These are phyloP conservation scores for Sebastiscus tertius DNA, from an alignment of 2,797 vertebrate genomes.

Conservation along the genomic window DNA sequence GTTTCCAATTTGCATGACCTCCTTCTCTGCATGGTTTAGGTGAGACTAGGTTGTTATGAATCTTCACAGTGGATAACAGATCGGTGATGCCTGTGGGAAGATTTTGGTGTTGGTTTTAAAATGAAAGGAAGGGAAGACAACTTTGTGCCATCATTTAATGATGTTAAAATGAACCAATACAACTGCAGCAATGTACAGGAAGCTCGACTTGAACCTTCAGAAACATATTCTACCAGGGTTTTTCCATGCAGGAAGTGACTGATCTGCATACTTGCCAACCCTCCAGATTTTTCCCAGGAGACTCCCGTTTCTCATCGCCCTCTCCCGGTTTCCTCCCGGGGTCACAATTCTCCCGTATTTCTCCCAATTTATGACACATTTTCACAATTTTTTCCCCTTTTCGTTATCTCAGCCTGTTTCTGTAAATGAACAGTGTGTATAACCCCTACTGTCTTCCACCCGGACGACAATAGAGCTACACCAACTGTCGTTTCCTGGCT, in stretches of 20 bases:
- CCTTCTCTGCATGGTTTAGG: constrained; percentile 10
- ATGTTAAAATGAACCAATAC: constrained; percentile 50
- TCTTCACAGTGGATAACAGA: background rate
- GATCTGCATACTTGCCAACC: background rate
- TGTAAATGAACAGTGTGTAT: too few relatives aligned
- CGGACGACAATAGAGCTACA: too few relatives aligned
- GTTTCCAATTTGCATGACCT: constrained; percentile 25
- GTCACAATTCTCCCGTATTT: too few relatives aligned
- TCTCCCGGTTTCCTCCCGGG: too few relatives aligned
- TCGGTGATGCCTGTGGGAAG: background rate
- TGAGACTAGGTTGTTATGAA: background rate
- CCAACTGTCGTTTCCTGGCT: too few relatives aligned
- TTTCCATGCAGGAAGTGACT: constrained; percentile 24
- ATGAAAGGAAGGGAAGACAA: constrained; percentile 8
- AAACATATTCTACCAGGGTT: constrained; percentile 15
- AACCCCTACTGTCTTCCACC: too few relatives aligned
- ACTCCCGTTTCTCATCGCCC: too few relatives aligned
- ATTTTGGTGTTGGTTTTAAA: background rate
- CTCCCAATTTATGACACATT: too few relatives aligned
- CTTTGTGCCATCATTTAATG: constrained; percentile 62
- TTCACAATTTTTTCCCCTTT: too few relatives aligned
- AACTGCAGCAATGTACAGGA: constrained; percentile 51
- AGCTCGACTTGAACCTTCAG: constrained; percentile 25
- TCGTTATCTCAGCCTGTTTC: too few relatives aligned
- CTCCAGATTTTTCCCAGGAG: too few relatives aligned